Base-by-base conservation (phyloP, 2,888 invertebrate species). In the Drosophila quasianomalipes region DNA sequence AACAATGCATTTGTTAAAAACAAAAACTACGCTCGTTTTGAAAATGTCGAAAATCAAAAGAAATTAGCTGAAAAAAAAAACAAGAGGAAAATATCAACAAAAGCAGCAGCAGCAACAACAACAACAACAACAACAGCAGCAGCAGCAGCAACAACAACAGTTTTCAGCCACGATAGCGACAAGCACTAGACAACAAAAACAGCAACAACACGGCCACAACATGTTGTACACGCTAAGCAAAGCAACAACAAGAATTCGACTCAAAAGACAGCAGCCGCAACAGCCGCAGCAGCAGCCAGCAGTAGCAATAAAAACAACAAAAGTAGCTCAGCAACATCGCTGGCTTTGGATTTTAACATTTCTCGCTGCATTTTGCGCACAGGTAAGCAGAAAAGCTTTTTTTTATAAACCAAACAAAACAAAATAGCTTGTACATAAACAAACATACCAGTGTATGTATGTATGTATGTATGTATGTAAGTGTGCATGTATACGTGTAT, bases 201-300 rank as follows among this genome's bases (percentile, higher is more conserved):
- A 78, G 57, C 76, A 62, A 66, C 76, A 79, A 55, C 19, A 79
- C 89, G 89, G 84, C 87, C 73, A 65, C 74, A 90, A 79, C 69
- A 89, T 90, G 87, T 85, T 86, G 90, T 83, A 88, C 70, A 85
- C 85, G 83, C 70, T 86, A 72, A 83, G 88, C 62, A 86, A 83
- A 83, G 86, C 90, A 71, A 86, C 86, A 75, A 86, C 86, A 68
- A 87, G 85, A 88, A 86, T 89, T 68, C 90, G 86, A 78, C 86
- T 86, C 81, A 86, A 86, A 86, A 82, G 89, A 72, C 85, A 81
- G 31, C 73, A 79, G 47, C 22, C 22, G 22, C 22, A 22, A 1
- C 76, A 77, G 3, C 35, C 37, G 31, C 85, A 80, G 30, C 72
- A 79, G 44, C 76, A 73, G 58, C 4, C 39, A 61, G 22, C 71